A percentile compares a stretch with the other conserved stretches of the same genome.
Evolutionary conservation across 2,888 invertebrate species (phyloP).

Genomic region (Octonoba sinensis): DNA sequence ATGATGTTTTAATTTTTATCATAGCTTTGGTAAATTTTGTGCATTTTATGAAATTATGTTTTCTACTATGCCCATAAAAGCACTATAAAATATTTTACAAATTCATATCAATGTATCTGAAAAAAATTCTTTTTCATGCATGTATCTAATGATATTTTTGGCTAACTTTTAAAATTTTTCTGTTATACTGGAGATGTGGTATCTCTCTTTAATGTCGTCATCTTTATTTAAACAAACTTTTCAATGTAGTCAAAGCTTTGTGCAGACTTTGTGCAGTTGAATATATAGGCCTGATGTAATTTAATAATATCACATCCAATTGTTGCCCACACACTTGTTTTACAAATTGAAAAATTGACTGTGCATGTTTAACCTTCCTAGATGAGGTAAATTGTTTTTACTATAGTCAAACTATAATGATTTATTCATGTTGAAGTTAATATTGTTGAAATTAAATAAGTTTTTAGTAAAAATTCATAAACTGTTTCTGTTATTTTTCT

Average conservation of each 20-base stretch:
- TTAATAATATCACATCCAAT: slow-evolving; percentile 5
- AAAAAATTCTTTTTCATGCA: too few relatives aligned
- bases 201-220: neutral
- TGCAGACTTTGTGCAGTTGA: slow-evolving; percentile 31
- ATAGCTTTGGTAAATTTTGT: too few relatives aligned
- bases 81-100: neutral
- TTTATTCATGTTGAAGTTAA: slow-evolving; percentile 37
- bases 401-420: slow-evolving; percentile 13
- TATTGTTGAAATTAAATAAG: slow-evolving; percentile 42
- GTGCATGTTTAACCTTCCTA: slow-evolving; percentile 9
- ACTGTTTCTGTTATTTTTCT: slow-evolving; percentile 17
- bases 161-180: too few relatives aligned
- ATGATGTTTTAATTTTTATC: too few relatives aligned
- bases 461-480: slow-evolving; percentile 28
- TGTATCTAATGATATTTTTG: too few relatives aligned
- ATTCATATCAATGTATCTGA: neutral
- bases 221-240: neutral
- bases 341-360: slow-evolving; percentile 3
- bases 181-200: neutral
- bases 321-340: slow-evolving; percentile 36
- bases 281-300: slow-evolving; percentile 3
- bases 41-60: too few relatives aligned
- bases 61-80: neutral
- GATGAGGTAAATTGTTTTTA: slow-evolving; percentile 7
- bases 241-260: neutral